Evolutionary conservation across 2,888 invertebrate species (phyloP).

Genomic region (Agrochola macilenta): DNA sequence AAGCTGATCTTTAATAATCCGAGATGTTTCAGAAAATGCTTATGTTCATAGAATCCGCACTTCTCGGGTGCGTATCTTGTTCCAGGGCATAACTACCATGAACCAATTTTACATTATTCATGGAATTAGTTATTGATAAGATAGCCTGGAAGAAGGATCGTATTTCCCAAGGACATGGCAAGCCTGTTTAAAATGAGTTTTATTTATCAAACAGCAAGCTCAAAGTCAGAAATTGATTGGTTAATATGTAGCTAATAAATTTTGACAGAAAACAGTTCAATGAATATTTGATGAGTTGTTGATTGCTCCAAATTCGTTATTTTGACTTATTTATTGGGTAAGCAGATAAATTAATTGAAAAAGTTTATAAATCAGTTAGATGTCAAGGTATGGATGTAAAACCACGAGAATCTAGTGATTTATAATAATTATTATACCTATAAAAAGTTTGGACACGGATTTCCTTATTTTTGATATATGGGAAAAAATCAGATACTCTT

Average conservation of each 20-base stretch:
- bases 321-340: slow-evolving; percentile 8
- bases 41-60: neutral
- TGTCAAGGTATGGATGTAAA: slow-evolving; percentile 48
- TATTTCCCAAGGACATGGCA: neutral
- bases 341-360: neutral
- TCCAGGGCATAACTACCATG: neutral
- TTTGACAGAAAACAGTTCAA: slow-evolving; percentile 9
- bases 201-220: neutral
- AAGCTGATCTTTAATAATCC: neutral
- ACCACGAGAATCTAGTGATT: slow-evolving; percentile 4
- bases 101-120: no score
- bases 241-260: neutral
- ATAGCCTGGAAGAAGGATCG: neutral
- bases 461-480: slow-evolving; percentile 19
- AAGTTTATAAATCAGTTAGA: slow-evolving; percentile 20
- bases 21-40: neutral
- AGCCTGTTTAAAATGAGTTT: neutral
- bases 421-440: slow-evolving; percentile 6
- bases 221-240: slow-evolving; percentile 3
- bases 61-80: no score
- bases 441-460: slow-evolving; percentile 18
- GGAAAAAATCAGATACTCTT: neutral
- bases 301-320: slow-evolving; percentile 22
- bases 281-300: slow-evolving; percentile 28
- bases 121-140: neutral